These are phyloP conservation scores for Sorex maritimensis DNA, from an alignment of 2,797 vertebrate species.

Conservation along the genomic window DNA sequence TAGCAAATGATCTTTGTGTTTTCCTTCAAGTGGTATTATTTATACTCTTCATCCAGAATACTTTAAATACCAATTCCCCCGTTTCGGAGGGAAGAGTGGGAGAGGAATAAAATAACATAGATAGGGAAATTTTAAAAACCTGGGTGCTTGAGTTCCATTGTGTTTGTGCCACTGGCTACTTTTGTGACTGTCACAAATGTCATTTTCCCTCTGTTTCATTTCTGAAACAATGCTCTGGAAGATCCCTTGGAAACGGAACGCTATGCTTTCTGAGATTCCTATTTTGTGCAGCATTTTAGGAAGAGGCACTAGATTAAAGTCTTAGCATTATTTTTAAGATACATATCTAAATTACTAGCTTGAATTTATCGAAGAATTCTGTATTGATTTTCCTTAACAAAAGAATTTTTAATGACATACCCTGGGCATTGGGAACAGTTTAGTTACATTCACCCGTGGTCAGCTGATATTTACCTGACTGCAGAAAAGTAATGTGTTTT, in stretches of 20 bases:
- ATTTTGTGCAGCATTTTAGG: constrained; percentile 65
- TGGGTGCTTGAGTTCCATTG: constrained; percentile 8
- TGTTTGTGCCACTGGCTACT: neutral
- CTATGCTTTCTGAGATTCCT: constrained; percentile 35
- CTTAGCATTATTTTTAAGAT: constrained; percentile 69
- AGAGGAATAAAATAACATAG: neutral
- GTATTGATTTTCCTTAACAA: constrained; percentile 82
- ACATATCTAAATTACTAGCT: constrained; percentile 64
- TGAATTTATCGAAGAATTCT: constrained; percentile 72
- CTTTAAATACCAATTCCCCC: constrained; percentile 20
- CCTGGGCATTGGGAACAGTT: constrained; percentile 74
- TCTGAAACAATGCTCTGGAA: constrained; percentile 60
- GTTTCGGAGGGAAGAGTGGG: neutral
- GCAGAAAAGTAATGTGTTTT: constrained; percentile 84
- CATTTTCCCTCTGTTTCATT: constrained; percentile 52
- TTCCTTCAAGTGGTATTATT: constrained; percentile 6
- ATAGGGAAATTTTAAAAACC: constrained; percentile 36
- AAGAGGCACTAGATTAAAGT: constrained; percentile 57
- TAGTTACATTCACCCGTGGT: constrained; percentile 73
- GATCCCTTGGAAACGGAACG: constrained; percentile 25
- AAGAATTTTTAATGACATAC: constrained; percentile 77
- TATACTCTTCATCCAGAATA: constrained; percentile 11
- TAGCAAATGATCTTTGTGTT: constrained; percentile 39
- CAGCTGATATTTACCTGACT: constrained; percentile 85
- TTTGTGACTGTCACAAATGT: constrained; percentile 65